phyloP scores from a whole-genome alignment of 2,888 invertebrate species.

The Seira sanloemensis region DNA sequence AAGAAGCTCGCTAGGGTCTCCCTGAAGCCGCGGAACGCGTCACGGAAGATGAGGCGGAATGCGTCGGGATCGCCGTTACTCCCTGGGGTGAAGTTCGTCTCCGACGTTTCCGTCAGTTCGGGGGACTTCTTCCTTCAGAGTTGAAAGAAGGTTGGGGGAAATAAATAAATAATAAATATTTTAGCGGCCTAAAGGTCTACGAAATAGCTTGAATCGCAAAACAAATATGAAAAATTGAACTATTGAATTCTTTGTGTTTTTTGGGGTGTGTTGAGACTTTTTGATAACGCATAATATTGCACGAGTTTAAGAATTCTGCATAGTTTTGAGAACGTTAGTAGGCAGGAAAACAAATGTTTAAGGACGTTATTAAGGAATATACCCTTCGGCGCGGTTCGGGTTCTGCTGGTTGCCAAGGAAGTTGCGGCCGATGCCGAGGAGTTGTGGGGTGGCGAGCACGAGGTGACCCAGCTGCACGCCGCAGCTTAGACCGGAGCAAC shows the following conservation, averaged over 20 bases:
- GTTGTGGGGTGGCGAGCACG: constrained; percentile 59
- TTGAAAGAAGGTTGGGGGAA: not conserved
- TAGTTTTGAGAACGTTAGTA: too few species aligned
- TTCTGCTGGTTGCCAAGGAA: constrained; percentile 10
- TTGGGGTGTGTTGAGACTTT: too few species aligned
- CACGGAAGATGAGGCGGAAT: constrained; percentile 47
- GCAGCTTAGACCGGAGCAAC: constrained; percentile 70
- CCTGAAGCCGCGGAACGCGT: constrained; percentile 56
- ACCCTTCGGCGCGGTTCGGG: constrained; percentile 28
- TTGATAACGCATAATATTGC: too few species aligned
- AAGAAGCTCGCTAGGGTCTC: constrained; percentile 64
- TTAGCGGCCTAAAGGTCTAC: too few species aligned
- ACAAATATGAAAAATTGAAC: too few species aligned
- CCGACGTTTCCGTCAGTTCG: constrained; percentile 22
- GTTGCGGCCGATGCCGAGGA: constrained; percentile 55
- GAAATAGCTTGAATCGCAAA: too few species aligned
- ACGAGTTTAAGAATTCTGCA: too few species aligned
- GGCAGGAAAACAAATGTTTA: too few species aligned
- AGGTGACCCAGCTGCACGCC: constrained; percentile 65
- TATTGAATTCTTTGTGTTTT: too few species aligned
- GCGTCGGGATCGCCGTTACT: not conserved
- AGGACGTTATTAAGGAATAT: too few species aligned
- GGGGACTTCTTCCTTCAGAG: constrained; percentile 2
- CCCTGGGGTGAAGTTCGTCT: constrained; percentile 6
- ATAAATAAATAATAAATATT: not conserved